Conservation (phyloP, 2,113 vertebrate species). For the Tichodroma muraria region DNA sequence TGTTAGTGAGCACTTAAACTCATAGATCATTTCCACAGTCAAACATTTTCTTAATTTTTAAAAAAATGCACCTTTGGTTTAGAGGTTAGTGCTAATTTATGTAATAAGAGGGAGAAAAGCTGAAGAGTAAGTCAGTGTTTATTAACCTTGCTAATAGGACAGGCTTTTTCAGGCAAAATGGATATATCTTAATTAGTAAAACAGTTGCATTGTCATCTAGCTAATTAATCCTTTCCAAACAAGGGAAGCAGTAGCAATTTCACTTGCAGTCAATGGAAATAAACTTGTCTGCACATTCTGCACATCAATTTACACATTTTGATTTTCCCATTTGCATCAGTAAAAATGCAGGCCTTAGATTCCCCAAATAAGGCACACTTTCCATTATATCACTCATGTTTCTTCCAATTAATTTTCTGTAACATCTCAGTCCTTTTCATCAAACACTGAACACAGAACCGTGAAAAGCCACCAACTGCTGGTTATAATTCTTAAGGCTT, state of each 20-base stretch:
- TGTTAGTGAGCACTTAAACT: not conserved
- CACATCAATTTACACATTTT: not conserved
- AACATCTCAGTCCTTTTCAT: not conserved
- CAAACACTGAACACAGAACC: not conserved
- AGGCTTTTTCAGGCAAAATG: conserved; percentile 1
- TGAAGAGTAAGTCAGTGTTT: not conserved
- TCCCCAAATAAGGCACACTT: not conserved
- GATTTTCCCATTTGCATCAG: not conserved
- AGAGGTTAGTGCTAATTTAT: not conserved
- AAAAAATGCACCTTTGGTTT: conserved; percentile 17
- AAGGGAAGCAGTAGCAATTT: not conserved
- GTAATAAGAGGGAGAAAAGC: not conserved
- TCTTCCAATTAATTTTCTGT: not conserved
- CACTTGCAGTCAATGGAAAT: not conserved
- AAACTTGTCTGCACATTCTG: not conserved
- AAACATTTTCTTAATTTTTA: not conserved
- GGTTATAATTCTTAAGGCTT: not conserved
- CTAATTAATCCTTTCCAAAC: conserved; percentile 21
- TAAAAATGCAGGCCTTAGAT: not conserved
- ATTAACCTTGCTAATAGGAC: conserved; percentile 24
- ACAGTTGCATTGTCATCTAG: not conserved
- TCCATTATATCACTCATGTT: not conserved
- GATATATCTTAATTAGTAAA: not conserved
- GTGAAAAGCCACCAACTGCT: not conserved
- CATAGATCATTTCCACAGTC: not conserved